These are phyloP conservation scores for Nibea albiflora DNA, from an alignment of 2,113 vertebrate genomes.

Conservation along the genomic window DNA sequence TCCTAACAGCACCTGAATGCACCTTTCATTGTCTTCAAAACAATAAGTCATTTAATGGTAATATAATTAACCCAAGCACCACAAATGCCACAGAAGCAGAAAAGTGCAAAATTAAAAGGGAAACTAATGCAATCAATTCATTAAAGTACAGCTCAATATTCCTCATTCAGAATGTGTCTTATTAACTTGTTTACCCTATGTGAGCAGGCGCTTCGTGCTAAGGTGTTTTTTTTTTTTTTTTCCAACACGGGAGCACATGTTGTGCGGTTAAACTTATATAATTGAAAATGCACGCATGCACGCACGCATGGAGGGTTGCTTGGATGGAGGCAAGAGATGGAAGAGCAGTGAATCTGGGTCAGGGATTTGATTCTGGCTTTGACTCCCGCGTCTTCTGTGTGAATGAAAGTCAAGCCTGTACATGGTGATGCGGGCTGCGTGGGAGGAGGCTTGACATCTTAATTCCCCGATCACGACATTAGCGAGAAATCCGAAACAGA, in stretches of 20 bases:
- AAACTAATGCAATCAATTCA: slow-evolving; percentile 20
- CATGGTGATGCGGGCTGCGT: slow-evolving; percentile 17
- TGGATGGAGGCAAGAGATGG: slow-evolving; percentile 8
- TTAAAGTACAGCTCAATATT: slow-evolving; percentile 13
- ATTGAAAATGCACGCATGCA: slow-evolving; percentile 45
- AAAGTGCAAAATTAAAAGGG: background rate
- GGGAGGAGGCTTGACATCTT: slow-evolving; percentile 50
- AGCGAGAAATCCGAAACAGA: slow-evolving; percentile 24
- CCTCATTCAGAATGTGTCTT: slow-evolving; percentile 13
- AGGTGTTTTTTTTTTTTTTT: slow-evolving; percentile 32
- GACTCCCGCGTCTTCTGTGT: background rate
- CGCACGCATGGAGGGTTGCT: background rate
- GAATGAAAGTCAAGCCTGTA: slow-evolving; percentile 30
- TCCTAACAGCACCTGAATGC: background rate
- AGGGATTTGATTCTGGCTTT: slow-evolving; percentile 44
- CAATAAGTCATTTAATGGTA: background rate
- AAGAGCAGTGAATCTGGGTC: slow-evolving; percentile 57
- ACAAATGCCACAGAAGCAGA: background rate
- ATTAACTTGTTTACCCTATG: slow-evolving; percentile 56
- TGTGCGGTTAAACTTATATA: slow-evolving; percentile 52
- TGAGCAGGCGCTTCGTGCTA: background rate
- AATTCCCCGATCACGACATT: slow-evolving; percentile 49
- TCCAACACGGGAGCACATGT: slow-evolving; percentile 13
- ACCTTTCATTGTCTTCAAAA: background rate
- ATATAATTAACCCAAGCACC: slow-evolving; percentile 8